Base-by-base conservation (phyloP, 2,888 invertebrate genomes). In the Nephrotoma guestfalica region DNA sequence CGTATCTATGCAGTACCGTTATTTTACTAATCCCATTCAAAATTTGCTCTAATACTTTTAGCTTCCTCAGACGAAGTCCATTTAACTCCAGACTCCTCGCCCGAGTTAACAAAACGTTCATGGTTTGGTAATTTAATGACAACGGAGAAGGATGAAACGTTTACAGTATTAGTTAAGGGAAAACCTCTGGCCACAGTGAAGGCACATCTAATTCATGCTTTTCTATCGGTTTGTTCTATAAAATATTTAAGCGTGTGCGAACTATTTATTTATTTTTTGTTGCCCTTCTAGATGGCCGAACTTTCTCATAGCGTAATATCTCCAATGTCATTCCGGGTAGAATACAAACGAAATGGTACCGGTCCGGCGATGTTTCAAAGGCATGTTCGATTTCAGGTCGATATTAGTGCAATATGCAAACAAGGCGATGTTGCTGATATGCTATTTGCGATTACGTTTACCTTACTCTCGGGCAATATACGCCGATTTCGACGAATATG, bases 41-140 rank as follows among this genome's bases (percentile, higher is more conserved):
- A 84, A 42, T 42, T 84, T 84, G 41, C 41, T 84, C n/a, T 84
- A 41, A 41, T n/a, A 7, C 6, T 84, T 84, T 5, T 91, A 96
- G 96, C 95, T 85, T 97, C 97, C 86, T 95, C 96, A 43, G 97
- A 97, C 91, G 97, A 98, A 92, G 97, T 97, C 86, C 97, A 97
- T 89, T 93, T 98, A 87, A 98, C 98, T 9, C 98, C 99, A 0
- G 98, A 98, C 89, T 97, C 98, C 0, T 98, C 98, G 0, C 98
- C 98, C 0, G 98, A 99, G 92, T 93, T 98, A 86, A 99, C 99
- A 83, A 99, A 99, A 92, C 96, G 98, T 88, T 99, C 99, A 0
- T 99, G 99, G 99, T 99, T 99, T 92, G 99, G 99, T 11, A 98
- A 98, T 88, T 93, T 99, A 88, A 97, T 99, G 92, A 97, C 98